phyloP scores from a whole-genome alignment of 2,797 vertebrate genomes.

The Scarus forsteni region DNA sequence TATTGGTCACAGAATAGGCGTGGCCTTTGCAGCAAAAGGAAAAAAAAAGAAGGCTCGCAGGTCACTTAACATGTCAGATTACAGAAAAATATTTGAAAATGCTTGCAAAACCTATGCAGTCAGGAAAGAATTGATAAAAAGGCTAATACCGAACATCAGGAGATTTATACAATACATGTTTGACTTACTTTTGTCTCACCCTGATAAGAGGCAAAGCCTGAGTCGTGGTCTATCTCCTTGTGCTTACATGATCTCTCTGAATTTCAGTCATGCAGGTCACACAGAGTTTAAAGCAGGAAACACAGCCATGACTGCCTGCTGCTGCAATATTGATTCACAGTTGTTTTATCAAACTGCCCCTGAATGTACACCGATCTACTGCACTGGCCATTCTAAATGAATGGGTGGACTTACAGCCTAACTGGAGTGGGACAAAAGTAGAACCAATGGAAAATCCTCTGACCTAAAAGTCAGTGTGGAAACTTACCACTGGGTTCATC shows the following conservation, averaged over 20 bases:
- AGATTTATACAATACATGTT: constrained; percentile 17
- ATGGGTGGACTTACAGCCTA: constrained; percentile 46
- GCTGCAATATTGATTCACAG: constrained; percentile 50
- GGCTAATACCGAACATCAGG: constrained; percentile 21
- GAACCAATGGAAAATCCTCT: constrained; percentile 65
- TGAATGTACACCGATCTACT: constrained; percentile 14
- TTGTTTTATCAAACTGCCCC: constrained; percentile 29
- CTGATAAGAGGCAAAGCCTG: constrained; percentile 34
- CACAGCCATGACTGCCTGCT: constrained; percentile 9
- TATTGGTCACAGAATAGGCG: constrained; percentile 53
- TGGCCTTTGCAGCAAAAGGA: constrained; percentile 60
- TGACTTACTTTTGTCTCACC: constrained; percentile 41
- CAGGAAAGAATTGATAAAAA: constrained; percentile 20
- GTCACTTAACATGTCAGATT: constrained; percentile 30
- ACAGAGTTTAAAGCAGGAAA: constrained; percentile 27
- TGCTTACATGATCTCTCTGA: constrained; percentile 38
- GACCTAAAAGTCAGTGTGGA: constrained; percentile 64
- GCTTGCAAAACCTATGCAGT: constrained; percentile 47
- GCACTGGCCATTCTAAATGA: constrained; percentile 37
- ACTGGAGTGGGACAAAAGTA: constrained; percentile 14
- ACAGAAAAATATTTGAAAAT: constrained; percentile 42
- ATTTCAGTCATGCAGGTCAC: constrained; percentile 42
- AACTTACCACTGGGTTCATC: constrained; percentile 47
- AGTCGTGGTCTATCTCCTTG: constrained; percentile 35
- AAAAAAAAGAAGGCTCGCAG: constrained; percentile 23